Evolutionary conservation across 2,113 vertebrate genomes (phyloP).

Genomic region (Copsychus sechellarum): DNA sequence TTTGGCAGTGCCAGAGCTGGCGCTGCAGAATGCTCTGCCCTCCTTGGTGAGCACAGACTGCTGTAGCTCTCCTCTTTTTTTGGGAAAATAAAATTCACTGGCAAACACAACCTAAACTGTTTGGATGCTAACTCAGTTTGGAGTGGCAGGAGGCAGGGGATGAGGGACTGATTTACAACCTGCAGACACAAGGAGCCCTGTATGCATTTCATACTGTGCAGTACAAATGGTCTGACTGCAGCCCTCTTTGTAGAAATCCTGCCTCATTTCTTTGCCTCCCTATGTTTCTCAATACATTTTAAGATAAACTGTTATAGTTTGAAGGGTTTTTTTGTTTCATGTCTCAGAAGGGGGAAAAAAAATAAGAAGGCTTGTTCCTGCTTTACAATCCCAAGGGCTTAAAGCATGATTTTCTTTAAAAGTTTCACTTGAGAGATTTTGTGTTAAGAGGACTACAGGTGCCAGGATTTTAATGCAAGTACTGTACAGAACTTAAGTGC

Average conservation of each 20-base stretch:
- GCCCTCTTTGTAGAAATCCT: background rate
- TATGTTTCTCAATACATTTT: background rate
- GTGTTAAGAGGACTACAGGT: background rate
- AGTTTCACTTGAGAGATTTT: background rate
- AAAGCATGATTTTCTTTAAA: background rate
- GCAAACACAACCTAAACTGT: background rate
- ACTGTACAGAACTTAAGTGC: background rate
- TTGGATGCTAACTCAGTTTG: background rate
- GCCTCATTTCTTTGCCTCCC: background rate
- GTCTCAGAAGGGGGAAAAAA: background rate
- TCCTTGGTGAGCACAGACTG: background rate
- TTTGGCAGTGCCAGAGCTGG: background rate
- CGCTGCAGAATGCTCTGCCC: background rate
- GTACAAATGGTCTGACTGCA: background rate
- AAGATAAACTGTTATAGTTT: background rate
- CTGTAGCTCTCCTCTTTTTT: background rate
- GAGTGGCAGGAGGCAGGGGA: background rate
- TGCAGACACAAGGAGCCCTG: background rate
- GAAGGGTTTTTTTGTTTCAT: rapidly evolving
- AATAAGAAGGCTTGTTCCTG: background rate
- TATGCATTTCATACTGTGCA: background rate
- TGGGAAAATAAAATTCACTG: background rate
- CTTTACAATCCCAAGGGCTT: background rate
- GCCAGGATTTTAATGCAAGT: background rate
- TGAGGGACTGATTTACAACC: background rate